Evolutionary conservation across 2,797 vertebrate genomes (phyloP).

Genomic region (Argentina silus): DNA sequence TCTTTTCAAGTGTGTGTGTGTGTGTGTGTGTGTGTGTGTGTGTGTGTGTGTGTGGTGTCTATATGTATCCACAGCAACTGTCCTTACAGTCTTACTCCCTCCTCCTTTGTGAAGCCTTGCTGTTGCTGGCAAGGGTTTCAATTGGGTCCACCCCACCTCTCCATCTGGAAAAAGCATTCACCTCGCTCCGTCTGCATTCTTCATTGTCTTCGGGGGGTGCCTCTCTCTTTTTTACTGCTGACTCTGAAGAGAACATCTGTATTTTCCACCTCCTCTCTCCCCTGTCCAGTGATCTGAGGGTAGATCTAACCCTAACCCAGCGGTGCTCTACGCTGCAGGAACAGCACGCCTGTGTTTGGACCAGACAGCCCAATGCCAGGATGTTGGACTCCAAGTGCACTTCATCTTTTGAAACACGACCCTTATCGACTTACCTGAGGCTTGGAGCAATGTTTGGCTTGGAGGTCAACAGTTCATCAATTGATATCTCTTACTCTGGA

Average conservation of each 20-base stretch:
- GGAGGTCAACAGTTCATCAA: not conserved
- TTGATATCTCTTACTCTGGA: not conserved
- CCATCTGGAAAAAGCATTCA: conserved; percentile 37
- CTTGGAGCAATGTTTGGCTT: not conserved
- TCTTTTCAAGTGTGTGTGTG: not conserved
- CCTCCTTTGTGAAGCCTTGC: not conserved
- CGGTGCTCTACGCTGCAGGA: conserved; percentile 9
- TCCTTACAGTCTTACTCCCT: conserved; percentile 29
- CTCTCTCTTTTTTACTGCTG: conserved; percentile 18
- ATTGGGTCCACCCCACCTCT: conserved; percentile 14
- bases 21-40: not conserved
- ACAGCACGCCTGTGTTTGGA: not conserved
- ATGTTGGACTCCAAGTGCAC: not conserved
- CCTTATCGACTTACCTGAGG: not conserved
- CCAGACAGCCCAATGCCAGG: not conserved
- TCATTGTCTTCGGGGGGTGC: conserved; percentile 24
- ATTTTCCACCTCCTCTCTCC: conserved; percentile 18
- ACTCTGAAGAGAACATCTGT: conserved; percentile 26
- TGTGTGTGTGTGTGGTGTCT: conserved; percentile 1
- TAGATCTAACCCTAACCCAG: conserved; percentile 6
- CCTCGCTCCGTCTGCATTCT: conserved; percentile 24
- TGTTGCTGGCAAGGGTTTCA: conserved; percentile 17
- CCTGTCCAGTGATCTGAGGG: conserved; percentile 11
- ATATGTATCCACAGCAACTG: conserved; percentile 17
- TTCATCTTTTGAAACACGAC: not conserved